phyloP scores from a whole-genome alignment of 2,888 invertebrate species.

The Pterostichus madidus region DNA sequence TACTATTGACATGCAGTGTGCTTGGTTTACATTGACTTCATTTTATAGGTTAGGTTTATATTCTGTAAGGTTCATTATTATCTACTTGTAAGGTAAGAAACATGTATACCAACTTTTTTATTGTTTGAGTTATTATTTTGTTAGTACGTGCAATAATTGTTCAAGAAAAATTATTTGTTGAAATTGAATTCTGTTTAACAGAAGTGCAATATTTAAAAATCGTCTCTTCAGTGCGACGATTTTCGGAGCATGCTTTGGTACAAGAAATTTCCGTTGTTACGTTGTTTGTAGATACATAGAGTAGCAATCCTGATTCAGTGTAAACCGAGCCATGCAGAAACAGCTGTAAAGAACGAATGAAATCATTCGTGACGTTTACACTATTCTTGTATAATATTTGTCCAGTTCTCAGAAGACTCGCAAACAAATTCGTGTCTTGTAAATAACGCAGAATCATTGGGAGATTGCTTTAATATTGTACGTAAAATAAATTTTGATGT shows the following conservation, averaged over 20 bases:
- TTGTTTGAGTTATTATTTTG: conserved; percentile 36
- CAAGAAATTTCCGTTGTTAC: conserved; percentile 72
- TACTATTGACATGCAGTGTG: conserved; percentile 42
- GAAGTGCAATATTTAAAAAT: conserved; percentile 69
- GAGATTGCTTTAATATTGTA: conserved; percentile 58
- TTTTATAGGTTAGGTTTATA: conserved; percentile 54
- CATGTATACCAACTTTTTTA: conserved; percentile 67
- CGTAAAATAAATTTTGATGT: conserved; percentile 58
- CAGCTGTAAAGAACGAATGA: conserved; percentile 31
- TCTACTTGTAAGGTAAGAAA: conserved; percentile 67
- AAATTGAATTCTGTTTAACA: conserved; percentile 65
- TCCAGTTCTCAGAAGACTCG: conserved; percentile 61
- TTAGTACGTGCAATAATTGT: conserved; percentile 58
- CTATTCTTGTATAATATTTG: conserved; percentile 64
- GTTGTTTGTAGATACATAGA: conserved; percentile 68
- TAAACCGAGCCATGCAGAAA: conserved; percentile 52
- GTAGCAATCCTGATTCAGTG: conserved; percentile 36
- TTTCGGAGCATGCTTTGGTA: conserved; percentile 74
- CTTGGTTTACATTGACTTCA: conserved; percentile 70
- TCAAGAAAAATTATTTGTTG: conserved; percentile 42
- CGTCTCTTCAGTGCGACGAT: conserved; percentile 53
- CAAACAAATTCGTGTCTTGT: conserved; percentile 56
- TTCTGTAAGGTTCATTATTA: conserved; percentile 52
- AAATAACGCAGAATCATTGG: conserved; percentile 54
- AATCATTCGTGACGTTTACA: conserved; percentile 41